phyloP scores from a whole-genome alignment of 1,140 invertebrate genomes.

The Papilio polytes region DNA sequence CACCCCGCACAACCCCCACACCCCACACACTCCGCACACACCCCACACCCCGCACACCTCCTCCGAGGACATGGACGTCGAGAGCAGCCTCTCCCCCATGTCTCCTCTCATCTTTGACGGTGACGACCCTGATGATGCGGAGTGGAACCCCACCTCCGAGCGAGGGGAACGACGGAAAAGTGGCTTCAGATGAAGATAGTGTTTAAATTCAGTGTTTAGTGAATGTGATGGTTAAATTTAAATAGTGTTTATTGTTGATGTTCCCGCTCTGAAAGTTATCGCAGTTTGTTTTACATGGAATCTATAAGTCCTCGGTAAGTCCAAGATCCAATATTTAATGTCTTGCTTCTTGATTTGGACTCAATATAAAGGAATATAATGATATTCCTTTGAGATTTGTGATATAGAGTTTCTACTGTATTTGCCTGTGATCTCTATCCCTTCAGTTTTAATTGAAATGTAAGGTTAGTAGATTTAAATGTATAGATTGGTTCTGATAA shows the following conservation, averaged over 20 bases:
- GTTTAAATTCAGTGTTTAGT: neutral
- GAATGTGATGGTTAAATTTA: neutral
- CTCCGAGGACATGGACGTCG: conserved; percentile 51
- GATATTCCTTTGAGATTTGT: too few relatives aligned
- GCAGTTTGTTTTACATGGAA: neutral
- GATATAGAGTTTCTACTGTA: too few relatives aligned
- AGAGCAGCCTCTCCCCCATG: conserved; percentile 65
- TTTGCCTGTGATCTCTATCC: too few relatives aligned
- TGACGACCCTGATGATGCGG: conserved; percentile 92
- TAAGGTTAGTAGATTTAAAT: too few relatives aligned
- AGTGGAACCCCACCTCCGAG: conserved; percentile 85
- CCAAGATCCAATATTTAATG: too few relatives aligned
- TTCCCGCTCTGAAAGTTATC: too few relatives aligned
- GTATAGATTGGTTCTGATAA: too few relatives aligned
- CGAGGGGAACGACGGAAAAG: conserved; percentile 61
- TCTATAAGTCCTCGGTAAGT: too few relatives aligned
- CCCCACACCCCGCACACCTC: neutral
- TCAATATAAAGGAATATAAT: too few relatives aligned
- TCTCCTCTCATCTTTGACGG: conserved; percentile 73
- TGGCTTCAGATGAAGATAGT: conserved; percentile 56
- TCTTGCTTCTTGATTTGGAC: too few relatives aligned
- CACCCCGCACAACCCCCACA: neutral
- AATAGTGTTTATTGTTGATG: neutral
- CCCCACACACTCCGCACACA: neutral
- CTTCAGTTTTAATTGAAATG: too few relatives aligned